Evolutionary conservation across 2,888 invertebrate genomes (phyloP).

Genomic region (Nymphalis polychloros): DNA sequence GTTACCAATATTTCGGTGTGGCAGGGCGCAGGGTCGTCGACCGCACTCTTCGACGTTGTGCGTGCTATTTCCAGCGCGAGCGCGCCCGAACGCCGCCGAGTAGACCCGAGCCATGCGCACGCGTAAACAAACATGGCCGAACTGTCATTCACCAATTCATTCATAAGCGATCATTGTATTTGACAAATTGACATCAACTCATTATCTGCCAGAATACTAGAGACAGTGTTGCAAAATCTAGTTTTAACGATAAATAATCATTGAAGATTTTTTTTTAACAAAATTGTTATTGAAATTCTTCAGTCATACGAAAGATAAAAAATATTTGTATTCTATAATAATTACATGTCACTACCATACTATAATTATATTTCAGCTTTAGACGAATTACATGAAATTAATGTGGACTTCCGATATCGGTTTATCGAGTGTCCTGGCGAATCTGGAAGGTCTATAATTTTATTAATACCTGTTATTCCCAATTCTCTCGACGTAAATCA

Average conservation of each 20-base stretch:
- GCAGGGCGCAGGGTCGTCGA: constrained; percentile 74
- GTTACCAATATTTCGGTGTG: constrained; percentile 75
- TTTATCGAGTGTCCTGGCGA: too few relatives aligned
- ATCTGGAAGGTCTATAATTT: too few relatives aligned
- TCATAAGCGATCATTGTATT: constrained; percentile 75
- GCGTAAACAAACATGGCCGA: constrained; percentile 80
- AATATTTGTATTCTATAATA: too few relatives aligned
- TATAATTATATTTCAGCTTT: too few relatives aligned
- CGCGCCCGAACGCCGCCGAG: constrained; percentile 64
- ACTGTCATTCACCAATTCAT: constrained; percentile 81
- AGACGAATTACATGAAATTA: too few relatives aligned
- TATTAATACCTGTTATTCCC: too few relatives aligned
- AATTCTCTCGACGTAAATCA: too few relatives aligned
- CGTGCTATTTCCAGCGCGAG: constrained; percentile 78
- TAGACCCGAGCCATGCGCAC: constrained; percentile 64
- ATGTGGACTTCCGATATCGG: too few relatives aligned
- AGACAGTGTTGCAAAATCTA: constrained; percentile 34
- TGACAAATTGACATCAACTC: constrained; percentile 66
- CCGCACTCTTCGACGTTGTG: constrained; percentile 72
- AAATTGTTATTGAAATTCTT: neutral
- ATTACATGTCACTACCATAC: too few relatives aligned
- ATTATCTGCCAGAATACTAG: constrained; percentile 50
- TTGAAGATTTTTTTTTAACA: neutral
- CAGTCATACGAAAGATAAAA: neutral
- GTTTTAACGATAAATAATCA: constrained; percentile 1